Base-by-base conservation (phyloP, 2,113 vertebrate species). In the Trachemys scripta region DNA sequence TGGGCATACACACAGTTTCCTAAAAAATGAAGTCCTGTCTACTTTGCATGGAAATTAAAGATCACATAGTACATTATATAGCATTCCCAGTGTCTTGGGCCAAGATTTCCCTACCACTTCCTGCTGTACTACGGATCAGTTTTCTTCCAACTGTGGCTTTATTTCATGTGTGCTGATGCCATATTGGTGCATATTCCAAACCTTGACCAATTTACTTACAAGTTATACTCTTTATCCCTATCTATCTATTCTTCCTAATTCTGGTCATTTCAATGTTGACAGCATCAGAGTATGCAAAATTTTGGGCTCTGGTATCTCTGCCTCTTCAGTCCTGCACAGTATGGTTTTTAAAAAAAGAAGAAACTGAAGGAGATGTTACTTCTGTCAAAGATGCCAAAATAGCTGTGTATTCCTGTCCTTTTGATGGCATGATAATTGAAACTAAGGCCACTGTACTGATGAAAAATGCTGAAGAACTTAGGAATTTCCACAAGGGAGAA, bases 371-470 rank as follows among this genome's bases (percentile, higher is more conserved):
- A 90, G 99, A 99, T 90, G 2, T 99, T 92, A 99, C 99, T 88
- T 99, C 99, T 91, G 99, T 99, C 88, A 99, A 99, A 98, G 99
- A 99, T 38, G 99, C 99, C 87, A 99, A 99, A 98, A 99, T 99
- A 82, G 99, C 99, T 0, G 98, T 99, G 29, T 99, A 99, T 96
- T 99, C 99, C 79, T 99, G 99, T 98, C 99, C 99, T 85, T 99
- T 99, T 95, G 99, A 99, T 98, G 98, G 99, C 96, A 99, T 98
- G 98, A 98, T 99, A 96, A 99, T 99, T 83, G 99, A 99, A 98
- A 99, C 99, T 76, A 99, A 99, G 99, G 99, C 4, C 50, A 16
- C 0, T 47, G 99, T 99, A 13, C 97, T 99, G 93, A 99, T 99
- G 94, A 99, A 99, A 90, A 99, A 98, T 25, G 99, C 99, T 79